Conservation (phyloP, 1,140 invertebrate species). For the Saccostrea echinata region DNA sequence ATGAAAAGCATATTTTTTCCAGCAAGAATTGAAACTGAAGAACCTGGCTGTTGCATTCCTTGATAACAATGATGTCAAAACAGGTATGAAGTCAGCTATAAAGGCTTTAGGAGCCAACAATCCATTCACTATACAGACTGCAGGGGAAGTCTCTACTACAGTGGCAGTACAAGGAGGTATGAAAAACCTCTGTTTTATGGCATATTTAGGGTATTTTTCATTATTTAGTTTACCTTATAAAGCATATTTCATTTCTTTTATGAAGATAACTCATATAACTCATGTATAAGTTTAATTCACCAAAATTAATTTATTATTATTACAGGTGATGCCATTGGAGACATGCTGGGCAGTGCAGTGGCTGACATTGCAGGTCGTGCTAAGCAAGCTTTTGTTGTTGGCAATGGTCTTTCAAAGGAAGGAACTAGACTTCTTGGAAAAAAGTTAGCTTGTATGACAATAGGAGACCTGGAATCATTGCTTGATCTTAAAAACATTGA, state of each 20-base stretch:
- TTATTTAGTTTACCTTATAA: too few relatives aligned
- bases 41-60: background rate
- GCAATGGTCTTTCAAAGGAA: slow-evolving; percentile 63
- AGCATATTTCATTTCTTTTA: too few relatives aligned
- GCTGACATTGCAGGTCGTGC: slow-evolving; percentile 46
- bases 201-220: too few relatives aligned
- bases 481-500: slow-evolving; percentile 67
- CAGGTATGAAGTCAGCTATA: slow-evolving; percentile 41
- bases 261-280: too few relatives aligned
- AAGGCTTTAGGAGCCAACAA: slow-evolving; percentile 48
- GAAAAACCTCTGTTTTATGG: background rate
- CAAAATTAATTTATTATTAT: background rate
- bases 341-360: slow-evolving; percentile 53
- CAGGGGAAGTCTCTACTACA: background rate
- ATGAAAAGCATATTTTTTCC: background rate
- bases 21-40: slow-evolving; percentile 2
- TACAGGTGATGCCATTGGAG: slow-evolving; percentile 14
- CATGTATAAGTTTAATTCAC: too few relatives aligned
- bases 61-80: slow-evolving; percentile 31
- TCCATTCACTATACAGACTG: slow-evolving; percentile 46
- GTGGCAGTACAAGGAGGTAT: background rate
- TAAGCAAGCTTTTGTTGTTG: slow-evolving; percentile 60
- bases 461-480: slow-evolving; percentile 66
- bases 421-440: slow-evolving; percentile 63
- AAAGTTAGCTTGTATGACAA: slow-evolving; percentile 70